phyloP scores from a whole-genome alignment of 2,888 invertebrate genomes.

The Sphecodes monilicornis region DNA sequence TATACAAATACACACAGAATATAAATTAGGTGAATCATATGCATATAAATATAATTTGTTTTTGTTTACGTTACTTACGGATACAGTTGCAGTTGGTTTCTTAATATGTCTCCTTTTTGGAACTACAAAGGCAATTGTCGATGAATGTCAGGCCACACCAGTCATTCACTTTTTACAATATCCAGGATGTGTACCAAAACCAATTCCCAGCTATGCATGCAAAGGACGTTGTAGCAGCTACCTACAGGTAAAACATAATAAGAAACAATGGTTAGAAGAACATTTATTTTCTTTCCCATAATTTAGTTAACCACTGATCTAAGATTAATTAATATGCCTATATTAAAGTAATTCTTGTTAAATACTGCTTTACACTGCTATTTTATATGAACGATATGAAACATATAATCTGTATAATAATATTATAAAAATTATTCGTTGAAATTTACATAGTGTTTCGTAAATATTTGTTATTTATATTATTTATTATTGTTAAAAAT shows the following conservation, averaged over 20 bases:
- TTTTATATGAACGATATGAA: not conserved
- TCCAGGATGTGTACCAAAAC: constrained; percentile 96
- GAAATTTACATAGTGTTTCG: not conserved
- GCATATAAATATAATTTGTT: constrained; percentile 13
- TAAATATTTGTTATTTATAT: not conserved
- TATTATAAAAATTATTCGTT: not conserved
- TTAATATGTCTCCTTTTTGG: constrained; percentile 70
- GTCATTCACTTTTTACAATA: constrained; percentile 96
- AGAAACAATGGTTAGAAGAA: not conserved
- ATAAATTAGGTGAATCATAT: not conserved
- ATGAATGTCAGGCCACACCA: constrained; percentile 96
- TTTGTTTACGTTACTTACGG: constrained; percentile 70
- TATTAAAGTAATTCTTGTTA: not conserved
- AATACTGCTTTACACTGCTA: not conserved
- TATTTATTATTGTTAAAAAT: constrained; percentile 14
- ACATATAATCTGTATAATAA: not conserved
- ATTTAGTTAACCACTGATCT: not conserved
- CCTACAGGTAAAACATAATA: constrained; percentile 89
- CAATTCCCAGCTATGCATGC: constrained; percentile 97
- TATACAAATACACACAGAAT: not conserved
- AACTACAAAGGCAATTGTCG: constrained; percentile 84
- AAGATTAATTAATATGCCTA: not conserved
- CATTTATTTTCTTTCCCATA: not conserved
- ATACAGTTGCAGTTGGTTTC: constrained; percentile 70
- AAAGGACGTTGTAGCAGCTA: constrained; percentile 96